Percentiles rank a stretch among this genome's conserved stretches.
These are phyloP conservation scores for Pituophis catenifer DNA, from an alignment of 2,113 vertebrate species.

Conservation along the genomic window DNA sequence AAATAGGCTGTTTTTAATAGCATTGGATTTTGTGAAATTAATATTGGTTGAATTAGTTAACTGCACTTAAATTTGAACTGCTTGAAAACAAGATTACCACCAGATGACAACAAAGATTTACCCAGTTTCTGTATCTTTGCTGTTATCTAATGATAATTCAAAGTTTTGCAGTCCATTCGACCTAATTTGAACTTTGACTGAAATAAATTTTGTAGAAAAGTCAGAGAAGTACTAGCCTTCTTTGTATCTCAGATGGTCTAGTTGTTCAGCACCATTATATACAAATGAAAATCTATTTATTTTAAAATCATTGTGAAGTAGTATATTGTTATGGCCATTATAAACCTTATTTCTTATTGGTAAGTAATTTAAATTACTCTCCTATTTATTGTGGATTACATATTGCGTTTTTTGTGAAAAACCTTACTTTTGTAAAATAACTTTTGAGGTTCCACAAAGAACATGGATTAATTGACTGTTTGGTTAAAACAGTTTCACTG, in stretches of 20 bases:
- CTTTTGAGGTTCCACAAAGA: background rate
- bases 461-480: background rate
- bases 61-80: background rate
- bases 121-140: background rate
- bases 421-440: background rate
- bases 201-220: background rate
- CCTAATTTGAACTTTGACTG: background rate
- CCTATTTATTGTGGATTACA: background rate
- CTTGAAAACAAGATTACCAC: background rate
- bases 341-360: background rate
- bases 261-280: background rate
- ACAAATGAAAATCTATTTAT: background rate
- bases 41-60: background rate
- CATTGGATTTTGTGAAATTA: background rate
- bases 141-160: background rate
- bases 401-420: background rate
- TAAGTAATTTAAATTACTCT: background rate
- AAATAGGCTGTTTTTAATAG: background rate
- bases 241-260: background rate
- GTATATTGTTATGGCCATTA: background rate
- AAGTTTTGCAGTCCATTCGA: background rate
- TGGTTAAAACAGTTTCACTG: fast-evolving
- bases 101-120: background rate
- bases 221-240: background rate
- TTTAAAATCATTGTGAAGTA: background rate